These are phyloP conservation scores for Neopipo cinnamomea DNA, from an alignment of 2,113 vertebrate genomes.

Conservation along the genomic window DNA sequence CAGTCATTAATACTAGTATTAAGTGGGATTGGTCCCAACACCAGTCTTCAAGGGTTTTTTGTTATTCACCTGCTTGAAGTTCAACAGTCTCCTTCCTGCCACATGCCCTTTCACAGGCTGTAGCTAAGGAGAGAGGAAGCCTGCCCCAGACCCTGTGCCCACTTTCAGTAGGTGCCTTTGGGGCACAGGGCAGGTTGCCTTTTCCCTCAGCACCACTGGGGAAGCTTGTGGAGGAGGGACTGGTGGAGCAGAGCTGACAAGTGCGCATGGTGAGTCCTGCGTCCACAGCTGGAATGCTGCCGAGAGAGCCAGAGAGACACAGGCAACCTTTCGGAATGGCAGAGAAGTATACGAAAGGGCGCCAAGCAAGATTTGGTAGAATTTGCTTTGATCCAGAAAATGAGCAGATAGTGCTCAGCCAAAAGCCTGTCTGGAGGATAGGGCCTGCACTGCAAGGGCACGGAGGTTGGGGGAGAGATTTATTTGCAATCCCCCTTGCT, in stretches of 20 bases:
- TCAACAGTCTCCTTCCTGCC: not conserved
- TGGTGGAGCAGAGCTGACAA: not conserved
- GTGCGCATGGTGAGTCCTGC: fast-evolving
- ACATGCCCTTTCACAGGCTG: not conserved
- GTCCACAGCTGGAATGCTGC: not conserved
- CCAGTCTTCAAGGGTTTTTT: not conserved
- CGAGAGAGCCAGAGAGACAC: not conserved
- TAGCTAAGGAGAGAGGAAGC: not conserved
- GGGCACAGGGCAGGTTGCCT: not conserved
- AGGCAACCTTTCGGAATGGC: fast-evolving
- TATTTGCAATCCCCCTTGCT: not conserved
- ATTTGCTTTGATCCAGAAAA: not conserved
- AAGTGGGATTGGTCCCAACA: not conserved
- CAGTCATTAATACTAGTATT: not conserved
- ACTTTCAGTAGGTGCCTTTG: not conserved
- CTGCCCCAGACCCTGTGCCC: not conserved
- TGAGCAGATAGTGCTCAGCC: not conserved
- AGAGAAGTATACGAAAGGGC: not conserved
- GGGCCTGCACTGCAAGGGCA: not conserved
- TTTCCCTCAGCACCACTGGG: not conserved
- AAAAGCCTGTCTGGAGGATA: not conserved
- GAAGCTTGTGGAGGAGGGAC: not conserved
- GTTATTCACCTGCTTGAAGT: not conserved
- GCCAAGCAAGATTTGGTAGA: not conserved
- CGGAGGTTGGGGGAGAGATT: not conserved